Base-by-base conservation (phyloP, 2,888 invertebrate genomes). In the Homarus gammarus region DNA sequence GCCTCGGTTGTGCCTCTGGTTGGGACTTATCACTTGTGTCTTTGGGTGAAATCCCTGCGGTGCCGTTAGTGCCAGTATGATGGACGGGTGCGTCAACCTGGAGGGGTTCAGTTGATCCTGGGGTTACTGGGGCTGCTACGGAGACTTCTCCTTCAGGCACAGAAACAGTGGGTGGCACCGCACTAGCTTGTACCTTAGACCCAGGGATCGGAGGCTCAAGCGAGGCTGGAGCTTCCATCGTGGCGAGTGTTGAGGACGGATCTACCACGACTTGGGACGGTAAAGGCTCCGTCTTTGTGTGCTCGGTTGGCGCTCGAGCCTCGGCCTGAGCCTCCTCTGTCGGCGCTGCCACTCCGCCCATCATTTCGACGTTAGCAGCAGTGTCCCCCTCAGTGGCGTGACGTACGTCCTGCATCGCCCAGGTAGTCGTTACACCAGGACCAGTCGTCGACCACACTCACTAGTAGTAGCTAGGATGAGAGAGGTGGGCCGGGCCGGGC, bases 381-480 rank as follows among this genome's bases (percentile, higher is more conserved):
- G 61, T 22, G 70, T 31, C 40, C 18, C 33, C 83, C 72, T 78
- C 61, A 49, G 70, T 36, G 56, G 68, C 36, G 12, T 78, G 40
- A 70, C 86, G 86, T 33, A 78, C 70, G 77, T 77, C 86, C 56
- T 86, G 86, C 86, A 86, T 86, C 49, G 31, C 64, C 51, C 22
- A 44, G 51, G 49, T 44, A 49, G 49, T 27, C 5, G 18, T 64
- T 6, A 27, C 6, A 64, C 44, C 44, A 56, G 3, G 27, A 6
- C 64, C 8, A 27, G 64, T 64, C 5, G 64, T 56, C 56, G 64
- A 8, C 64, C 64, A 64, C 3, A 22, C 18, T 5, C 56, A 18
- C 27, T 64, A 5, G 18, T 56, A 56, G 64, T 5, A 12, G 27
- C 8, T 27, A 56, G 22, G 3, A 27, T 1, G 31, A 8, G 8